Percentiles rank a stretch among this genome's conserved stretches.
These are phyloP conservation scores for Aphelinus atriplicis DNA, from an alignment of 1,140 invertebrate species.

Conservation along the genomic window DNA sequence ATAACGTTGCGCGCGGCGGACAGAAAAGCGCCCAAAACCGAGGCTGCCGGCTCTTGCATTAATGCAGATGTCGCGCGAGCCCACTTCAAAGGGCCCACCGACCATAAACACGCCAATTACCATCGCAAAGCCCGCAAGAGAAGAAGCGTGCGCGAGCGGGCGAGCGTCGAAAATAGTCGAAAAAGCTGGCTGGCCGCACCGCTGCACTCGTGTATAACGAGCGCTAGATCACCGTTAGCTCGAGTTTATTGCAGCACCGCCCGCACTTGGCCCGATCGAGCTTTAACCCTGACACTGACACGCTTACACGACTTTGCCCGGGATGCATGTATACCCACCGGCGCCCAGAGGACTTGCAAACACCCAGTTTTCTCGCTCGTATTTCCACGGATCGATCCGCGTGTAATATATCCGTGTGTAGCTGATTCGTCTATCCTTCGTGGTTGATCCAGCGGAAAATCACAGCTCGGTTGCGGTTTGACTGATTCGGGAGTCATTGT, in stretches of 20 bases:
- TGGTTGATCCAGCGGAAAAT: too few species aligned
- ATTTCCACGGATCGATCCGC: too few species aligned
- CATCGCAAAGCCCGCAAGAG: constrained; percentile 41
- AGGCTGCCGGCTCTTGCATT: constrained; percentile 37
- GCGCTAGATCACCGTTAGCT: neutral
- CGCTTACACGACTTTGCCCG: too few species aligned
- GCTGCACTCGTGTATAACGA: neutral
- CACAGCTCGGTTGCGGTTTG: too few species aligned
- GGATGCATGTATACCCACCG: too few species aligned
- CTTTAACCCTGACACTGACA: too few species aligned
- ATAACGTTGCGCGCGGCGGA: neutral
- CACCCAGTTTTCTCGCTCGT: too few species aligned
- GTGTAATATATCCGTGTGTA: too few species aligned
- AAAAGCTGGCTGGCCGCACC: neutral
- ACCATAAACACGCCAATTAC: constrained; percentile 49
- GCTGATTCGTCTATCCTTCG: too few species aligned
- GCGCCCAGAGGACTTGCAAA: too few species aligned
- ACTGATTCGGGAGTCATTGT: too few species aligned
- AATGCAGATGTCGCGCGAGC: constrained; percentile 42
- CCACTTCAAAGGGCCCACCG: constrained; percentile 47
- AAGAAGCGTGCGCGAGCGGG: constrained; percentile 18
- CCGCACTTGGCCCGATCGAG: too few species aligned
- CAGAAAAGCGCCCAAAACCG: neutral
- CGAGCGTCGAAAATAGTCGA: constrained; percentile 17
- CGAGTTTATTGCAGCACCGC: neutral